phyloP scores from a whole-genome alignment of 1,140 invertebrate genomes.

The Diploscapter pachys region DNA sequence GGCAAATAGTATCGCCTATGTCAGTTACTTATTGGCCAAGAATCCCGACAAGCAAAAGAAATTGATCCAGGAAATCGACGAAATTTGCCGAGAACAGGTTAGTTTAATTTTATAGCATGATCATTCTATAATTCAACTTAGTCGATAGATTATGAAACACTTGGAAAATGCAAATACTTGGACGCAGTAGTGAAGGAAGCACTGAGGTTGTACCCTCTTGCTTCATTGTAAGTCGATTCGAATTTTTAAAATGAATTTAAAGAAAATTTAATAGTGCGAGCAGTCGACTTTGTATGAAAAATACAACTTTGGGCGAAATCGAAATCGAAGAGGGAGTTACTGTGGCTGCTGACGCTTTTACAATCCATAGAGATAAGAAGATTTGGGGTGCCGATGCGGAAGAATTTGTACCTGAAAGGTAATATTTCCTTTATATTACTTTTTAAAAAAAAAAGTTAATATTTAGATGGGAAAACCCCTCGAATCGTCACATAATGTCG shows the following conservation, averaged over 20 bases:
- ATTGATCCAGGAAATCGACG: slow-evolving; percentile 58
- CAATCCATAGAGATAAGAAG: slow-evolving; percentile 52
- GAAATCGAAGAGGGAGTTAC: slow-evolving; percentile 46
- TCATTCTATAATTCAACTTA: slow-evolving; percentile 8
- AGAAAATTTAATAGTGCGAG: slow-evolving; percentile 22
- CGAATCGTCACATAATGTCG: slow-evolving; percentile 4
- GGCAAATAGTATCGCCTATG: slow-evolving; percentile 57
- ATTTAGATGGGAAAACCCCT: slow-evolving; percentile 6
- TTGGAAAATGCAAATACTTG: slow-evolving; percentile 58
- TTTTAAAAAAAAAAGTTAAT: background rate
- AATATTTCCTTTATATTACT: background rate
- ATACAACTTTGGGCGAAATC: slow-evolving; percentile 43
- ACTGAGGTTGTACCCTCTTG: slow-evolving; percentile 59
- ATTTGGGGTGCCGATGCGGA: slow-evolving; percentile 55
- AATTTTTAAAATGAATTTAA: slow-evolving; percentile 3
- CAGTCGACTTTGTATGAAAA: slow-evolving; percentile 32
- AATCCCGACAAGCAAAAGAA: slow-evolving; percentile 60
- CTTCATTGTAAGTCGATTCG: slow-evolving; percentile 40
- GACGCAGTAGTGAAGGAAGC: slow-evolving; percentile 60
- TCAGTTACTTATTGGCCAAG: slow-evolving; percentile 58
- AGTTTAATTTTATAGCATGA: background rate
- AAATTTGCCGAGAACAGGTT: slow-evolving; percentile 15
- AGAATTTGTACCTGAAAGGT: slow-evolving; percentile 58
- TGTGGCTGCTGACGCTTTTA: slow-evolving; percentile 46
- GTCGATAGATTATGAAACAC: slow-evolving; percentile 22